Base-by-base conservation (phyloP, 2,113 vertebrate genomes). In the Hipposideros armiger region DNA sequence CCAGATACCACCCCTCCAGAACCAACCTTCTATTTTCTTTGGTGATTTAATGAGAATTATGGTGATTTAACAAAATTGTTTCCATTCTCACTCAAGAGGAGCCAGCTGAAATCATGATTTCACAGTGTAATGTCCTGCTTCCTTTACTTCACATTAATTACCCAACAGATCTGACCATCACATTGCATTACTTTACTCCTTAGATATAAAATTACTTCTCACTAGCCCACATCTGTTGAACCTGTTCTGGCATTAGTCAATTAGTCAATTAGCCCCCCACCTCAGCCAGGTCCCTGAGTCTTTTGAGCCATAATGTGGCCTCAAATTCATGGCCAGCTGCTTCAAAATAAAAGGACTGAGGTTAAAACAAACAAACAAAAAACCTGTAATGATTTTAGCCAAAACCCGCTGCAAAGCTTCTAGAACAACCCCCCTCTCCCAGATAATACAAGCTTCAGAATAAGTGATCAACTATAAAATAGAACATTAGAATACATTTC, bases 391-490 rank as follows among this genome's bases (percentile, higher is more conserved):
- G 50, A n/a, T 80, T 90, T 94, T 91, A 73, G 69, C 24, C 50
- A 95, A 91, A 96, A 89, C 40, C 14, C 73, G 4, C 40, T 47
- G 32, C 36, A 74, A 70, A 85, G 19, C 77, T 85, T 80, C 85
- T 62, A 91, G 10, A 90, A 26, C 40, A 85, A 54, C 52, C 52
- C 16, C 14, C 52, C 15, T 11, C 47, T 26, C 11, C 52, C 20
- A 88, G 67, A 88, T 24, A 93, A 85, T 32, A 64, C 47, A 88
- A 88, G 92, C 40, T 90, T 89, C 30, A 84, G 62, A 95, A 54
- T 45, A 82, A 94, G 87, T 11, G 58, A 81, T n/a, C 58, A 73
- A 90, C 56, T 86, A 36, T 60, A 62, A 74, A 60, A 50, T 0
- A 56, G 66, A 66, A 91, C 36, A 47, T 40, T 1, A 69, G 64